Base-by-base conservation (phyloP, 1,140 invertebrate genomes). In the Plectrocnemia conspersa region DNA sequence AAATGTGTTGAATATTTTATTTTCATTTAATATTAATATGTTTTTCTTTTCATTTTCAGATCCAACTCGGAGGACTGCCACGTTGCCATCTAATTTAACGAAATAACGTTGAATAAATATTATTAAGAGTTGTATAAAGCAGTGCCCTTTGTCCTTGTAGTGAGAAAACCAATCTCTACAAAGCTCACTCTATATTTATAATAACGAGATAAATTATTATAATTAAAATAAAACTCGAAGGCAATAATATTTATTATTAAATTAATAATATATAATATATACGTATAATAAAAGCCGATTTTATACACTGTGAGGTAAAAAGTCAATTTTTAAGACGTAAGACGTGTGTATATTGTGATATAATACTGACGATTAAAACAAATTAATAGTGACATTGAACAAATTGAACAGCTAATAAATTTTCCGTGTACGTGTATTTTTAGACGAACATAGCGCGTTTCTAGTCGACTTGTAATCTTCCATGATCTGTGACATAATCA, bases 391-490 rank as follows among this genome's bases (percentile, higher is more conserved):
- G 42, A 45, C 29, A 45, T 3, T 13, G 4, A 27, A 19, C 38
- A 19, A 41, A 41, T 16, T 41, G 38, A 21, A 41, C 38, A n/a
- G 10, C n/a, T 10, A 21, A n/a, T n/a, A n/a, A n/a, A n/a, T n/a
- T n/a, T n/a, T n/a, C n/a, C n/a, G n/a, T n/a, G n/a, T n/a, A 33
- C 36, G 47, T 19, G 32, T 50, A 50, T 50, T 50, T 50, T 50
- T 50, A 50, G 47, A 50, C 40, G 47, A 50, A 33, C 21, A 35
- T 50, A 50, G 47, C 13, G 33, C 33, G 33, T 47, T 47, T 50
- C 36, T 50, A 38, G 25, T 50, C 18, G 23, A 45, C 10, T 6
- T 4, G 18, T 18, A 33, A 23, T 50, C 47, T 50, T 50, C 33
- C 47, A 38, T 6, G 35, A 47, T 27, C 44, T 46, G 44, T 46